These are phyloP conservation scores for Diachasma alloeum DNA, from an alignment of 1,140 invertebrate genomes.

Conservation along the genomic window DNA sequence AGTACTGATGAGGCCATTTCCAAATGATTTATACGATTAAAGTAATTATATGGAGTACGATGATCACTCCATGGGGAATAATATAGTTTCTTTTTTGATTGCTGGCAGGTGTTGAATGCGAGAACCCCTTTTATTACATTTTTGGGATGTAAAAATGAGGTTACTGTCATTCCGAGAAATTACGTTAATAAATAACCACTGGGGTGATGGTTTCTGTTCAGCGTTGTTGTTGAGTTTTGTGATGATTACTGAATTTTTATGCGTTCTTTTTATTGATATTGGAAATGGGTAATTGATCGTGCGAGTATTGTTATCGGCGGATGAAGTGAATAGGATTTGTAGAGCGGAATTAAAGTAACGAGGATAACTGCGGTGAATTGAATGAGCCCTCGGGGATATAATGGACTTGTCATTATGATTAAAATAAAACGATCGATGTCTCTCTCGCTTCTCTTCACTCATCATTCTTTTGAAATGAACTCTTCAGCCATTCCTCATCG, in stretches of 20 bases:
- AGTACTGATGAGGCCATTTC: background rate
- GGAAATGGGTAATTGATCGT: background rate
- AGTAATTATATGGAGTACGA: background rate
- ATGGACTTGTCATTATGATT: slow-evolving; percentile 17
- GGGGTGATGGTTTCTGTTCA: background rate
- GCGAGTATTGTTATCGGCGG: background rate
- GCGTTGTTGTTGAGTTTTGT: background rate
- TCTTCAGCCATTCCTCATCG: slow-evolving; percentile 1
- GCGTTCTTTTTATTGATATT: background rate
- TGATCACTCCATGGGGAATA: background rate
- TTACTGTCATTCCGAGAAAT: background rate
- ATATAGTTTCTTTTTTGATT: background rate
- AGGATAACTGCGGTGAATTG: background rate
- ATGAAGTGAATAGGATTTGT: background rate
- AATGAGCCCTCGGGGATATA: background rate
- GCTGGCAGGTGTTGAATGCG: background rate
- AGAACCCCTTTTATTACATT: background rate
- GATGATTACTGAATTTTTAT: background rate
- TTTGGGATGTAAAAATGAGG: background rate
- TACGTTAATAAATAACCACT: background rate
- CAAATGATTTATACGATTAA: background rate
- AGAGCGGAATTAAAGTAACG: background rate
- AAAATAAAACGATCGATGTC: slow-evolving; percentile 32
- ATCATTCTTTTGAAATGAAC: background rate
- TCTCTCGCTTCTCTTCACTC: background rate